A percentile compares a stretch with the other conserved stretches of the same genome.
Conservation (phyloP, 2,888 invertebrate species). For the Ormia ochracea region DNA sequence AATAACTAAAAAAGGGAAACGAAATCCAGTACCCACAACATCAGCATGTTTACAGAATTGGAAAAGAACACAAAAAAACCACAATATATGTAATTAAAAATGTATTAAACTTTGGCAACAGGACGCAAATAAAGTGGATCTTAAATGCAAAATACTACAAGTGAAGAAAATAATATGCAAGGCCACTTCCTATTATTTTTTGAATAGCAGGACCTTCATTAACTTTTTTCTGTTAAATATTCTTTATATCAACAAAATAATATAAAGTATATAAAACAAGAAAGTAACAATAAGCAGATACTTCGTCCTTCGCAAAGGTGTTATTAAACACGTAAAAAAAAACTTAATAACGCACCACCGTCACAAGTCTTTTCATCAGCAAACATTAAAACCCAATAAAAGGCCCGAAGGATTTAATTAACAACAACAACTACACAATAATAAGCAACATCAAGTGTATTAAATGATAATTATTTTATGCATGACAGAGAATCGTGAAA, state of each 20-base stretch:
- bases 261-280: not conserved
- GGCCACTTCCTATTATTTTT: not conserved
- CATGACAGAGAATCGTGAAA: conserved; percentile 73
- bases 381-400: not conserved
- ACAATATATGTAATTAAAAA: conserved; percentile 5
- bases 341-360: not conserved
- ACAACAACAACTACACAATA: conserved; percentile 7
- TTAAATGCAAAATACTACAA: not conserved
- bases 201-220: not conserved
- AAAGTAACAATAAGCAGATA: conserved; percentile 40
- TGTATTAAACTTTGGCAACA: conserved; percentile 23
- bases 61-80: conserved; percentile 18
- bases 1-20: conserved; percentile 14
- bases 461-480: conserved; percentile 75
- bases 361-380: not conserved
- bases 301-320: conserved; percentile 22
- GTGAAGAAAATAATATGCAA: not conserved
- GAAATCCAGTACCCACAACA: conserved; percentile 35
- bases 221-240: not conserved
- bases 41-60: conserved; percentile 22
- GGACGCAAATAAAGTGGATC: conserved; percentile 8
- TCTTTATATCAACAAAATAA: not conserved
- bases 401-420: conserved; percentile 19
- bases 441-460: conserved; percentile 69
- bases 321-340: conserved; percentile 7